A percentile compares a stretch with the other conserved stretches of the same genome.
phyloP scores from a whole-genome alignment of 2,113 vertebrate genomes.

The Passer domesticus region DNA sequence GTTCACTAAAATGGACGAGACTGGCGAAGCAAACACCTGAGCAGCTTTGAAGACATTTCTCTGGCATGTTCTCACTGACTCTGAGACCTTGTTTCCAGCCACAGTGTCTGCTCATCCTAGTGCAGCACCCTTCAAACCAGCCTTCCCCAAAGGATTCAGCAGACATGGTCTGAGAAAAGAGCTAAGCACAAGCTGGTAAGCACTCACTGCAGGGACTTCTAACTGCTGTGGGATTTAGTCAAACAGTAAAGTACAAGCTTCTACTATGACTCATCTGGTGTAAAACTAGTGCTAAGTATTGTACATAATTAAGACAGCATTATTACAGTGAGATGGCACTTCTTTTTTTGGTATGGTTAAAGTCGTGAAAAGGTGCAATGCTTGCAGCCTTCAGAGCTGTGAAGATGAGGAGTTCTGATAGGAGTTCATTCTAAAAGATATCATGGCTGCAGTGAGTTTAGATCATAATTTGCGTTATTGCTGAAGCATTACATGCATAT shows the following conservation, averaged over 20 bases:
- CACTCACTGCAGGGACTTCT: neutral
- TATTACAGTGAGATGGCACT: constrained; percentile 60
- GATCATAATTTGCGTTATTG: neutral
- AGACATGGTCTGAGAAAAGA: neutral
- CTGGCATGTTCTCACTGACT: neutral
- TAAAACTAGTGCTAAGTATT: constrained; percentile 60
- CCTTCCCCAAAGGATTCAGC: neutral
- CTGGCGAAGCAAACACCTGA: neutral
- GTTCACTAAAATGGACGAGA: neutral
- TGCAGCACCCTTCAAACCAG: neutral
- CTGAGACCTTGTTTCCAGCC: neutral
- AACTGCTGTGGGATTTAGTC: constrained; percentile 14
- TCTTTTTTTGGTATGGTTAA: constrained; percentile 29
- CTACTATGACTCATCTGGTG: constrained; percentile 60
- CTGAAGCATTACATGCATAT: neutral
- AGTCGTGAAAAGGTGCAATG: constrained; percentile 31
- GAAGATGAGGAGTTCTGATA: constrained; percentile 39
- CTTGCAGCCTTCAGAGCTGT: constrained; percentile 30
- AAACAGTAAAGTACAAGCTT: constrained; percentile 52
- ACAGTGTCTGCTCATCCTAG: neutral
- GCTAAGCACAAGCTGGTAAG: neutral
- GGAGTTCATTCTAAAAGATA: neutral
- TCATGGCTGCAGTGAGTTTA: neutral
- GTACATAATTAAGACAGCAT: constrained; percentile 65
- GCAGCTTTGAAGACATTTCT: neutral